These are phyloP conservation scores for Cyclargus thomasi DNA, from an alignment of 1,140 invertebrate genomes.

Conservation along the genomic window DNA sequence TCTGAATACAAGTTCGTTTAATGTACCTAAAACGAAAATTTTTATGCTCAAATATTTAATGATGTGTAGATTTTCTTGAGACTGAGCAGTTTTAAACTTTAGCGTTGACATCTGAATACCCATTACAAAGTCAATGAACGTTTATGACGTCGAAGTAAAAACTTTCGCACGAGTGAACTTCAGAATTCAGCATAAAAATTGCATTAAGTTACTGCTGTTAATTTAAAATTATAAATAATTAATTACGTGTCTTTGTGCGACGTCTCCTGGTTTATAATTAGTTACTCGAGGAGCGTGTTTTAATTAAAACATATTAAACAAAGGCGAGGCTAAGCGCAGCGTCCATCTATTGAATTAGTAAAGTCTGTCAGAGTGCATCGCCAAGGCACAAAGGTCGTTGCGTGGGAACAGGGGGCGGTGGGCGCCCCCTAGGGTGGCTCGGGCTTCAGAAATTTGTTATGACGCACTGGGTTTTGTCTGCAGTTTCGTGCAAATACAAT, in stretches of 20 bases:
- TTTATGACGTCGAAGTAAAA: neutral
- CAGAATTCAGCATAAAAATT: neutral
- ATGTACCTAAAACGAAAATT: neutral
- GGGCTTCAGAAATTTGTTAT: constrained; percentile 69
- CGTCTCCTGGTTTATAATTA: constrained; percentile 9
- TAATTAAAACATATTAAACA: constrained; percentile 34
- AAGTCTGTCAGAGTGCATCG: constrained; percentile 73
- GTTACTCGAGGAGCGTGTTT: constrained; percentile 11
- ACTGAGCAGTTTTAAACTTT: too few species aligned
- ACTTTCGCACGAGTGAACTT: neutral
- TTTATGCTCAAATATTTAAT: neutral
- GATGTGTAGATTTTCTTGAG: neutral
- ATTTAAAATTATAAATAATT: neutral
- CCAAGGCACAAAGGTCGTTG: constrained; percentile 69
- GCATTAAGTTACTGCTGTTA: neutral
- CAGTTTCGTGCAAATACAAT: constrained; percentile 41
- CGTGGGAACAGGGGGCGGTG: constrained; percentile 58
- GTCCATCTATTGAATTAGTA: constrained; percentile 73
- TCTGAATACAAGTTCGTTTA: neutral
- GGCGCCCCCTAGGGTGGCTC: constrained; percentile 45
- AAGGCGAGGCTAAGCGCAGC: constrained; percentile 39
- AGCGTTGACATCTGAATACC: neutral
- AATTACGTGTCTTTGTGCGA: neutral
- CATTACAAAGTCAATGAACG: neutral
- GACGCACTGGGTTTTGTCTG: constrained; percentile 65